Conservation (phyloP, 2,888 invertebrate genomes). For the Troides helena region DNA sequence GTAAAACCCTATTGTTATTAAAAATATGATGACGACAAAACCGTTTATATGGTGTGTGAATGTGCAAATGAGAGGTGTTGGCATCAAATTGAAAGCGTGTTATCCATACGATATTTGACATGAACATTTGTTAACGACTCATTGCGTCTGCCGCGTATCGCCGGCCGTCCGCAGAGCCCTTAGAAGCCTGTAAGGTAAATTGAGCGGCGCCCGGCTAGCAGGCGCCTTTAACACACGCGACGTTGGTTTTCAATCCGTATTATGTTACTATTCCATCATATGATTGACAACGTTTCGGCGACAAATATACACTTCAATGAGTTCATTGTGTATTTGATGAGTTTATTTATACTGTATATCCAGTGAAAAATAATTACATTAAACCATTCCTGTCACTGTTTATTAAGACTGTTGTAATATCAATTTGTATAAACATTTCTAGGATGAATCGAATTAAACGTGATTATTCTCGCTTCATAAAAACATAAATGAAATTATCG, state of each 20-base stretch:
- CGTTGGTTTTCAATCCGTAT: not conserved
- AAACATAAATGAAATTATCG: too few relatives aligned
- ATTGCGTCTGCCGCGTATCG: constrained; percentile 12
- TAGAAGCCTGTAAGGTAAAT: constrained; percentile 21
- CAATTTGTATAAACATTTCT: too few relatives aligned
- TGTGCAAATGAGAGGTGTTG: not conserved
- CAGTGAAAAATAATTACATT: too few relatives aligned
- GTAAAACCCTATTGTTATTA: not conserved
- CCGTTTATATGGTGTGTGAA: not conserved
- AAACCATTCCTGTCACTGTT: too few relatives aligned
- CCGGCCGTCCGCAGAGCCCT: constrained; percentile 16
- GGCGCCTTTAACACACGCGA: constrained; percentile 11
- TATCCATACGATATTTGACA: constrained; percentile 24
- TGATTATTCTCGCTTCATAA: too few relatives aligned
- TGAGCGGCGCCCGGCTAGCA: constrained; percentile 4
- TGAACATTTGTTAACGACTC: constrained; percentile 23
- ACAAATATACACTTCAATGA: not conserved
- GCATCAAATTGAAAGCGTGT: not conserved
- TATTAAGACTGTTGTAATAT: too few relatives aligned
- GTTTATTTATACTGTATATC: not conserved
- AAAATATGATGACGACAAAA: not conserved
- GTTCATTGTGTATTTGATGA: not conserved
- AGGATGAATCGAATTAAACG: too few relatives aligned
- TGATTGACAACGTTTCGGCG: not conserved
- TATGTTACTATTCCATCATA: not conserved